A percentile compares a stretch with the other conserved stretches of the same genome.
phyloP scores from a whole-genome alignment of 2,113 vertebrate species.

The Pipra filicauda region DNA sequence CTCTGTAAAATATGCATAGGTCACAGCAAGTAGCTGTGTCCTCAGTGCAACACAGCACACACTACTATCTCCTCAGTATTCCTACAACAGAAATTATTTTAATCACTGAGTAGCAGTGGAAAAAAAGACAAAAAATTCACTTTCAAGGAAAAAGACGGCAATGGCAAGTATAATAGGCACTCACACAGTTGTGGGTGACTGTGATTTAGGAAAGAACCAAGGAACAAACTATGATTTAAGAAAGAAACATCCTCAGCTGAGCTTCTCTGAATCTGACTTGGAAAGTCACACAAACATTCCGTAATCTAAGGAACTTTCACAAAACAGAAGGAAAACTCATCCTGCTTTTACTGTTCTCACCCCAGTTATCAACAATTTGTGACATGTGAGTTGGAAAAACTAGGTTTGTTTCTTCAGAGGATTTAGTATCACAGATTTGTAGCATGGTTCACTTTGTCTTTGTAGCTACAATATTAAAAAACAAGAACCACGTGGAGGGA shows the following conservation, averaged over 20 bases:
- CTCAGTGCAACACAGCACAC: background rate
- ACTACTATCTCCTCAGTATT: background rate
- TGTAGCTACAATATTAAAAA: background rate
- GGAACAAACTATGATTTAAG: background rate
- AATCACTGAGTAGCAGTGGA: background rate
- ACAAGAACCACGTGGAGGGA: fast-evolving
- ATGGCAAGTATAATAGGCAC: background rate
- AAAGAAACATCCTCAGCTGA: background rate
- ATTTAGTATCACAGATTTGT: background rate
- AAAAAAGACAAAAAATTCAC: background rate
- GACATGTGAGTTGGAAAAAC: background rate
- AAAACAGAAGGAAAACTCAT: background rate
- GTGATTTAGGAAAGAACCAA: background rate
- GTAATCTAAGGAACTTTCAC: background rate
- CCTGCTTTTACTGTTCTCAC: background rate
- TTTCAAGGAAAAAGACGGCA: background rate
- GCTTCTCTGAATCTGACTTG: background rate
- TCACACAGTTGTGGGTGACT: background rate
- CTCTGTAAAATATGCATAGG: background rate
- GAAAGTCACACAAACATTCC: background rate
- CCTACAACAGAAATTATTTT: background rate
- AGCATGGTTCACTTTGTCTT: background rate
- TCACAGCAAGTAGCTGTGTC: background rate
- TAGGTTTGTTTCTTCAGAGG: background rate
- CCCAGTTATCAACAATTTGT: background rate